These are phyloP conservation scores for Cheiracanthium punctorium DNA, from an alignment of 2,888 invertebrate species.

Conservation along the genomic window DNA sequence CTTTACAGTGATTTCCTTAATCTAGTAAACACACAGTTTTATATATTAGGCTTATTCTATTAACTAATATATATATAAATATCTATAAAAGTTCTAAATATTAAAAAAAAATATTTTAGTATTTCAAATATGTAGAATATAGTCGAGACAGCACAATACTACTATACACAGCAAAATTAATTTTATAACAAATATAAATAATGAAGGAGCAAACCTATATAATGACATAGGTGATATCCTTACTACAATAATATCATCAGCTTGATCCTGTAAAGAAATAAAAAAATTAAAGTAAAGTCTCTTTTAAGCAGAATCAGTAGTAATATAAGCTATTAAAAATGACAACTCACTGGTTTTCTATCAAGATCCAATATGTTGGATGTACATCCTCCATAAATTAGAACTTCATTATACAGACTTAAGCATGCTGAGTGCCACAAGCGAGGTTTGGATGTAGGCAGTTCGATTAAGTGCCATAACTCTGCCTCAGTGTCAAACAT, in stretches of 20 bases:
- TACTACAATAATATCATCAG: constrained; percentile 44
- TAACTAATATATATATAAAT: no score
- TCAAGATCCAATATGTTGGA: constrained; percentile 74
- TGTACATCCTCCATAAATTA: constrained; percentile 76
- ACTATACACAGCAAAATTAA: not conserved
- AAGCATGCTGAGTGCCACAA: constrained; percentile 76
- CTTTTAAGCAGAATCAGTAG: not conserved
- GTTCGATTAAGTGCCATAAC: constrained; percentile 74
- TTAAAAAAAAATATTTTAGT: not conserved
- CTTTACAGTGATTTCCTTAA: no score
- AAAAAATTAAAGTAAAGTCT: not conserved
- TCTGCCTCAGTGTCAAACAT: constrained; percentile 72
- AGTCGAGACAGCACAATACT: not conserved
- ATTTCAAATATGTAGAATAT: not conserved
- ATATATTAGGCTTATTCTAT: no score
- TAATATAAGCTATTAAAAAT: not conserved
- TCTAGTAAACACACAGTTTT: no score
- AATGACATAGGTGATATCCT: constrained; percentile 52
- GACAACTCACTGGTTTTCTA: constrained; percentile 53
- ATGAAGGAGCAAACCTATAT: constrained; percentile 36
- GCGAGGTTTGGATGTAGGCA: constrained; percentile 73
- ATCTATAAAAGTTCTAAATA: no score
- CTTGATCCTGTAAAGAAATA: constrained; percentile 53
- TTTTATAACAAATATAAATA: not conserved
- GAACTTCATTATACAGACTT: constrained; percentile 73